These are phyloP conservation scores for Diprion similis DNA, from an alignment of 1,140 invertebrate genomes.

Conservation along the genomic window DNA sequence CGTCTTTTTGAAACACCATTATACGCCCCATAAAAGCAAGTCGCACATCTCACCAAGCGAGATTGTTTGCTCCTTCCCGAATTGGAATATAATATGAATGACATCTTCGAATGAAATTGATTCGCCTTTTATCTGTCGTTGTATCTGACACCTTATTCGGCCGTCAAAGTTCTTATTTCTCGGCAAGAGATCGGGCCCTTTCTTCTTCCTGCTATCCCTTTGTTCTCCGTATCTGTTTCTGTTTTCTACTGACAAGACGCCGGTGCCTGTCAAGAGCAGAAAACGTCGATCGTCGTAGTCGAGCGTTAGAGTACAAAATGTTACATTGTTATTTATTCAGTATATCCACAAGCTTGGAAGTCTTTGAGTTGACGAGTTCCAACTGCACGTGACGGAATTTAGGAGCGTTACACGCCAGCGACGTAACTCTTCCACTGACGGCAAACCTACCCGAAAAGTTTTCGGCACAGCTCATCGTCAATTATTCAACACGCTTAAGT, in stretches of 20 bases:
- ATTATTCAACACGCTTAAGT: background rate
- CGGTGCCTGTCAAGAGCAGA: background rate
- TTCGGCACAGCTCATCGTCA: background rate
- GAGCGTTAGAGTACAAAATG: no score
- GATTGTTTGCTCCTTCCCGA: no score
- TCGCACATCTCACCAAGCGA: no score
- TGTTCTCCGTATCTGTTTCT: background rate
- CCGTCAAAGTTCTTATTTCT: no score
- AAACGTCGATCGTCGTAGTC: background rate
- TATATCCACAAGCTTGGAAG: background rate
- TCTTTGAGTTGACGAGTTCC: background rate
- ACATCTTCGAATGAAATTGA: no score
- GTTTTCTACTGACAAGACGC: background rate
- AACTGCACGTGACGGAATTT: constrained; percentile 5
- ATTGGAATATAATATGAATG: no score
- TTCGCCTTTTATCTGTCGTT: no score
- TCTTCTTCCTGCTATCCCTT: background rate
- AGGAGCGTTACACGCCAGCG: background rate
- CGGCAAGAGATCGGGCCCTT: no score
- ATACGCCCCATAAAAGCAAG: no score
- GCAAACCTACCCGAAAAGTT: background rate
- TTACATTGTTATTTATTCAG: background rate
- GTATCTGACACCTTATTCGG: no score
- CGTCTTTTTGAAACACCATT: background rate
- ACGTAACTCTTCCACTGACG: background rate